Percentiles rank a stretch among this genome's conserved stretches.
These are phyloP conservation scores for Drosophila ustulata DNA, from an alignment of 2,888 invertebrate genomes.

Conservation along the genomic window DNA sequence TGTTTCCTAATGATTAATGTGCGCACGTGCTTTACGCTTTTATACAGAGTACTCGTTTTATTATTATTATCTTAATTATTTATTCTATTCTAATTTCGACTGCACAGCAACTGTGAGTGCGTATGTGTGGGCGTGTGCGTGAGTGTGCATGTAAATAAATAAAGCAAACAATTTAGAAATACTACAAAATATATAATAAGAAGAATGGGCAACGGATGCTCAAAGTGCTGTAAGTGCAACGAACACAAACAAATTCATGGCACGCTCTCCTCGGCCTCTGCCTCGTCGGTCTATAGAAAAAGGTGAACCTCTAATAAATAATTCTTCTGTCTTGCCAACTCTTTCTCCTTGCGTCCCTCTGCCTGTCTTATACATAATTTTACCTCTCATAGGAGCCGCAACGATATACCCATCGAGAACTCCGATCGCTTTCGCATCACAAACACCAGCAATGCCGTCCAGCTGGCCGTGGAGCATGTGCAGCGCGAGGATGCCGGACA, in stretches of 20 bases:
- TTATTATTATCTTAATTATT: constrained; percentile 5
- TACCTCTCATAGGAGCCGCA: constrained; percentile 85
- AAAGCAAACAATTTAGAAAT: constrained; percentile 35
- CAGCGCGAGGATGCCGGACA: constrained; percentile 90
- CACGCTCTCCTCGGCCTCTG: constrained; percentile 83
- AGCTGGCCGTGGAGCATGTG: constrained; percentile 91
- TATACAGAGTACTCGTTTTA: neutral
- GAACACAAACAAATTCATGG: constrained; percentile 83
- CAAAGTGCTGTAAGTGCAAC: constrained; percentile 84
- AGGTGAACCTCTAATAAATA: constrained; percentile 72
- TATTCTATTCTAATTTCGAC: constrained; percentile 17
- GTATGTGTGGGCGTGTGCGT: constrained; percentile 8
- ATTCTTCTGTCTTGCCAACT: too few relatives aligned
- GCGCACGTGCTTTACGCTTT: constrained; percentile 56
- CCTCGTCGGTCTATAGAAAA: constrained; percentile 84
- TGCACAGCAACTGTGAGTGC: constrained; percentile 20
- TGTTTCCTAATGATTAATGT: constrained; percentile 33
- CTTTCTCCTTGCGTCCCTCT: neutral
- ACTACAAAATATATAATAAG: neutral
- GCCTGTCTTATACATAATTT: neutral
- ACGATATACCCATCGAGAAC: constrained; percentile 88
- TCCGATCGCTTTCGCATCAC: constrained; percentile 88
- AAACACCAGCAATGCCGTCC: constrained; percentile 87
- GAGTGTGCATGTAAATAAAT: constrained; percentile 35
- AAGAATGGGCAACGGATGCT: constrained; percentile 85